Evolutionary conservation across 2,113 vertebrate genomes (phyloP), one percentile per base, ranked within the genome.

Genomic region (Speoplatyrhinus poulsoni): DNA sequence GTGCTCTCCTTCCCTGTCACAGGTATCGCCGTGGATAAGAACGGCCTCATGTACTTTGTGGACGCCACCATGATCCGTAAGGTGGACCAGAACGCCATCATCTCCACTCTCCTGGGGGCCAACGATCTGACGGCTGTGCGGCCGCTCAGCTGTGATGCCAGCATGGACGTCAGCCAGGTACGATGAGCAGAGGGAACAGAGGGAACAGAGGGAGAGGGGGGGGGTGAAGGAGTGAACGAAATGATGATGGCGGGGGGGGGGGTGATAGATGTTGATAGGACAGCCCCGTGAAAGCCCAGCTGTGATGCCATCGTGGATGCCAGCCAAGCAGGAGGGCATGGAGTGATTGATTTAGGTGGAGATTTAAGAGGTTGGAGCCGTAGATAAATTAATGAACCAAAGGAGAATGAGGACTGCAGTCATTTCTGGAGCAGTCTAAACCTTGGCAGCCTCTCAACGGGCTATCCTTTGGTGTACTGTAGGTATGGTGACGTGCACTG

Each of bases 11-110:
- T 32, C 8, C 1, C 41, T 19, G 59, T 76, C 76, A 9, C 86
- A 99, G 98, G 98, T 72, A 98, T 99, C 46, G 97, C 97, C 5
- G 96, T 99, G 69, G 97, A 99, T 92, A 98, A 98, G 86, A 97
- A 98, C 1, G 98, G 98, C 3, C 91, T 99, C 70, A 98, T 98
- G 95, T 99, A 98, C 89, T 99, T 99, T 74, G 98, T 99, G 68
- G 98, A 99, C 9, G 98, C 97, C 85, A 99, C 96, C 79, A 98
- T 98, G 96, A 98, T 99, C 84, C 95, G 98, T 57, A 99, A 99
- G 89, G 98, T 99, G 46, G 97, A 99, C 93, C 98, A 98, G 90
- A 98, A 99, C 0, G 98, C 97, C 83, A 97, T 98, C 82, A 99
- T 99, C 92, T 99, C 98, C 63, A 99, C 98, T 12, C 91, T 99